phyloP scores from a whole-genome alignment of 2,888 invertebrate genomes.

The Lingula anatina region DNA sequence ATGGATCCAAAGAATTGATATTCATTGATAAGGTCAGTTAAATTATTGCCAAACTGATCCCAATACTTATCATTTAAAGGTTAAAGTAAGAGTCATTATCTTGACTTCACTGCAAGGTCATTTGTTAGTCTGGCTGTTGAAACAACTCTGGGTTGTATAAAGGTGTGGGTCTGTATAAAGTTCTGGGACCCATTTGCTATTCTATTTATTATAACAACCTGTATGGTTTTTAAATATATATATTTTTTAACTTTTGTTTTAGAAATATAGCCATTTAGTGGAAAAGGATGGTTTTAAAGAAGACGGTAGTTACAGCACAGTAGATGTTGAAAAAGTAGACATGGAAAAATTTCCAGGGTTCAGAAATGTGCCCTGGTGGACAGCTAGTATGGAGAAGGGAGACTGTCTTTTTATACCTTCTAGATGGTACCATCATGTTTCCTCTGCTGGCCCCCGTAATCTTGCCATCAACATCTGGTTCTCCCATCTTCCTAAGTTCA shows the following conservation, averaged over 20 bases:
- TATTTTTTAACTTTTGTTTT: too few species aligned
- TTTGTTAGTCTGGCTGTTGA: too few species aligned
- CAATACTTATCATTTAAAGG: too few species aligned
- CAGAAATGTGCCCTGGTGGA: conserved; percentile 24
- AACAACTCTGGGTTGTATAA: too few species aligned
- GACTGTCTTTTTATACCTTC: conserved; percentile 43
- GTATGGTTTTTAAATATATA: too few species aligned
- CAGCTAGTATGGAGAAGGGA: conserved; percentile 28
- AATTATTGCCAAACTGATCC: too few species aligned
- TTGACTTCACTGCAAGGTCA: too few species aligned
- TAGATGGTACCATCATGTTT: conserved; percentile 32
- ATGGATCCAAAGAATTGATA: conserved; percentile 35
- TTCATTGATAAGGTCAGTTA: conserved; percentile 39
- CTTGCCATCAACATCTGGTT: conserved; percentile 37
- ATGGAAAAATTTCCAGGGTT: conserved; percentile 25
- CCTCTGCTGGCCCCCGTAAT: conserved; percentile 22
- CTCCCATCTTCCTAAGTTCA: conserved; percentile 24
- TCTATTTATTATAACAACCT: too few species aligned
- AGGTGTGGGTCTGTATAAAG: too few species aligned
- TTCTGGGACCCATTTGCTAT: too few species aligned
- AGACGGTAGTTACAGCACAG: conserved; percentile 26
- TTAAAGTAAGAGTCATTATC: too few species aligned
- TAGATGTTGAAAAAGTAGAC: conserved; percentile 39
- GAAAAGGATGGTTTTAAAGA: conserved; percentile 22
- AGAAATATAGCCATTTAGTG: conserved; percentile 20